Percentiles rank a stretch among this genome's conserved stretches.
phyloP scores from a whole-genome alignment of 2,797 vertebrate species.

The Helarctos malayanus region DNA sequence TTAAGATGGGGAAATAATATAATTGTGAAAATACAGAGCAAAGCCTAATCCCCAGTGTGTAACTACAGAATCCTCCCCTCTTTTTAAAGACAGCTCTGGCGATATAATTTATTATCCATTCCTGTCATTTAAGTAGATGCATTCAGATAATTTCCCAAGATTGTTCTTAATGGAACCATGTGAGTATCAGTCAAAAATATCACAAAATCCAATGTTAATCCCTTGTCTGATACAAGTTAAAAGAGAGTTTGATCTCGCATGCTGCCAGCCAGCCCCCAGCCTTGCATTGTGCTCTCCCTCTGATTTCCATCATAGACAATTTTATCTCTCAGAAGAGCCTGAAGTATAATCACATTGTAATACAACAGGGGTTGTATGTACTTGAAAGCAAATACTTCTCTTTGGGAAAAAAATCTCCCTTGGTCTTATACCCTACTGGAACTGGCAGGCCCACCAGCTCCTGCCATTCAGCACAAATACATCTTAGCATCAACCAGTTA shows the following conservation, averaged over 20 bases:
- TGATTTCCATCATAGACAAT: constrained; percentile 57
- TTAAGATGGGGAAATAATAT: constrained; percentile 64
- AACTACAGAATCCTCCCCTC: neutral
- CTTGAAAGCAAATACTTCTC: constrained; percentile 82
- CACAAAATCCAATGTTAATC: constrained; percentile 80
- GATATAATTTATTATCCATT: constrained; percentile 58
- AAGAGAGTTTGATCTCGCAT: constrained; percentile 68
- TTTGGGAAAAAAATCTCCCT: constrained; percentile 73
- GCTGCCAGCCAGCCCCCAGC: constrained; percentile 66
- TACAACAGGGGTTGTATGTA: constrained; percentile 73
- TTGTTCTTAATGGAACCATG: constrained; percentile 73
- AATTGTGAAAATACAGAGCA: constrained; percentile 46
- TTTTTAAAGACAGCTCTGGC: constrained; percentile 32
- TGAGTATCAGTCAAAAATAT: constrained; percentile 74
- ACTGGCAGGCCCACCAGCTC: constrained; percentile 84
- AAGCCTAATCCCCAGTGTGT: constrained; percentile 52
- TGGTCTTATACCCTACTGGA: constrained; percentile 76
- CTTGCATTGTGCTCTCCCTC: constrained; percentile 49
- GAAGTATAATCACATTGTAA: constrained; percentile 74
- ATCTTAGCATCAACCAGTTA: constrained; percentile 87
- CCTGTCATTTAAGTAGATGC: constrained; percentile 63
- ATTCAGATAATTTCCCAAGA: constrained; percentile 77
- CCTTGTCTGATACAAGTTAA: constrained; percentile 72
- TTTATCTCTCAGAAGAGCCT: constrained; percentile 73
- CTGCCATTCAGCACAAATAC: constrained; percentile 86